Evolutionary conservation across 2,797 vertebrate genomes (phyloP).

Genomic region (Urophycis tenuis): DNA sequence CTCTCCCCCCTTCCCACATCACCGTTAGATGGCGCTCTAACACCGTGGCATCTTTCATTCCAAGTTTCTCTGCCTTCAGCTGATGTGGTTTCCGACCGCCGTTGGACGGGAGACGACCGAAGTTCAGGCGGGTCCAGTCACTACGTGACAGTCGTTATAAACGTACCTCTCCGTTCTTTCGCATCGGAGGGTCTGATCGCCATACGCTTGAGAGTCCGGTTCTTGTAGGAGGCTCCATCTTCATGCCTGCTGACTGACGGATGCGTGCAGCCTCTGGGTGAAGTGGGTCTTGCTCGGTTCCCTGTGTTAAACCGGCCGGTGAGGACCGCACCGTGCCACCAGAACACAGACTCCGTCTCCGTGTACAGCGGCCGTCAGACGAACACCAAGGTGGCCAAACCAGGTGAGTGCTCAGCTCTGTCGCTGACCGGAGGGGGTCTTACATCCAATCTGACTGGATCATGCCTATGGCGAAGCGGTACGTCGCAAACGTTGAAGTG

Average conservation of each 20-base stretch:
- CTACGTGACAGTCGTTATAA: neutral
- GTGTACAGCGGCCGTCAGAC: neutral
- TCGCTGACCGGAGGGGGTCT: neutral
- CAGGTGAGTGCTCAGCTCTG: neutral
- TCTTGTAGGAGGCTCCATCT: neutral
- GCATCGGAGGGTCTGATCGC: neutral
- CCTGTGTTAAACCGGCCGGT: too few relatives aligned
- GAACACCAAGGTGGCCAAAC: neutral
- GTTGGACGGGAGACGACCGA: neutral
- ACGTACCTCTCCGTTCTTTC: neutral
- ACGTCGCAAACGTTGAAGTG: neutral
- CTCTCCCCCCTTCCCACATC: too few relatives aligned
- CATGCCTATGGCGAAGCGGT: too few relatives aligned
- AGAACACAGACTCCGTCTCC: neutral
- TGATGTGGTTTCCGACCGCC: conserved; percentile 12
- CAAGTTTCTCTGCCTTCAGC: conserved; percentile 5
- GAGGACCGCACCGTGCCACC: too few relatives aligned
- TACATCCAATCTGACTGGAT: too few relatives aligned
- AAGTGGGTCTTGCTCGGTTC: neutral
- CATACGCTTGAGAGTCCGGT: neutral
- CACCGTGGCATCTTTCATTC: neutral
- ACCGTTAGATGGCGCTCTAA: conserved; percentile 48
- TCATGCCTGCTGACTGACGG: neutral
- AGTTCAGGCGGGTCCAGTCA: neutral
- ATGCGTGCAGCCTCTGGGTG: neutral